Base-by-base conservation (phyloP, 2,888 invertebrate genomes). In the Hydrotaea cyrtoneurina region DNA sequence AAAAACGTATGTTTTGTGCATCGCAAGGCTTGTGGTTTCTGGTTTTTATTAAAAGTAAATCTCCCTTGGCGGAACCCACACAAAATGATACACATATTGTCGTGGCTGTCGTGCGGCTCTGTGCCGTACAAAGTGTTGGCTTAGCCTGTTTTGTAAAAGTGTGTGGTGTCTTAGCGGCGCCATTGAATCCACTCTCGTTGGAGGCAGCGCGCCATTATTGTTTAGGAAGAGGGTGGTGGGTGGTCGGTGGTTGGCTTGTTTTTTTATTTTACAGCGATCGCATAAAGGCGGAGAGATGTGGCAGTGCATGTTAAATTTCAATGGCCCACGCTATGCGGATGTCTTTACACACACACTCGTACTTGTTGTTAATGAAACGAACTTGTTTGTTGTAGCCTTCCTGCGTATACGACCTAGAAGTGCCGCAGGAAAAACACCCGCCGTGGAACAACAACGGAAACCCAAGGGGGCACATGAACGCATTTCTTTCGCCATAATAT, bases 261-360 rank as follows among this genome's bases (percentile, higher is more conserved):
- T 19, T 66, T 11, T 13, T 0, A 66, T 39, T 66, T 19, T 43
- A n/a, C 31, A 39, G 39, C 39, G 10, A 39, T 11, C 39, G 39
- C 8, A 39, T 62, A 17, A 17, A 62, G 15, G 62, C 31, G 3
- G 62, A 62, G 36, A 36, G 39, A 19, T 73, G 79, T 78, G 78
- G 78, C 11, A 10, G 39, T 39, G 84, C 84, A 81, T 85, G 84
- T 59, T 81, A 81, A 85, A 81, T 39, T 85, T 73, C 79, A 85
- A 79, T 76, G 81, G 84, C 81, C 84, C 81, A 85, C 81, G 81
- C 84, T 69, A 53, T 50, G 62, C 43, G 69, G 62, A 72, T 57
- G 75, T 79, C 59, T 13, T n/a, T 11, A 43, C 15, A 57, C 15
- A 57, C 57, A 57, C 23, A 59, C 15, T 55, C 15, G 39, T 23